Evolutionary conservation across 2,113 vertebrate species (phyloP).

Genomic region (Salvelinus alpinus): DNA sequence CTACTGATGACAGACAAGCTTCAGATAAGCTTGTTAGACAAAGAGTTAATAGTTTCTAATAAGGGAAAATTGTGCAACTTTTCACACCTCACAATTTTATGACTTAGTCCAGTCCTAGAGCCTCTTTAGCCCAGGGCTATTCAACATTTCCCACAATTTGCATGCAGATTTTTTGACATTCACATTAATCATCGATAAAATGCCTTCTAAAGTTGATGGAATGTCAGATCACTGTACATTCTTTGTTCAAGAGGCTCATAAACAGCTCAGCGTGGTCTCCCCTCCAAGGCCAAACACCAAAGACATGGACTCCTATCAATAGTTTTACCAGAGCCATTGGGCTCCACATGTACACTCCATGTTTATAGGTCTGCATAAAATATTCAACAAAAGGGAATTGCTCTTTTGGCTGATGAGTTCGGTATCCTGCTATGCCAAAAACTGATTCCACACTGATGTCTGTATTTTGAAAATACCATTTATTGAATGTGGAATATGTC

Average conservation of each 20-base stretch:
- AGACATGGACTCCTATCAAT: constrained; percentile 29
- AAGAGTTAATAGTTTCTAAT: neutral
- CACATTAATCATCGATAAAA: constrained; percentile 35
- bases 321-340: constrained; percentile 36
- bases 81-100: too few relatives aligned
- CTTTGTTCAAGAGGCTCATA: constrained; percentile 39
- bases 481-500: constrained; percentile 20
- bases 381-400: constrained; percentile 20
- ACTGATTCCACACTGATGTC: constrained; percentile 9
- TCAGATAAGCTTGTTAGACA: neutral
- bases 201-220: constrained; percentile 33
- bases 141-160: constrained; percentile 22
- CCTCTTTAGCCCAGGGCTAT: too few relatives aligned
- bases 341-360: constrained; percentile 22
- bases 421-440: constrained; percentile 18
- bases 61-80: too few relatives aligned
- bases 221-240: constrained; percentile 37
- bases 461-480: constrained; percentile 17
- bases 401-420: constrained; percentile 24
- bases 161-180: constrained; percentile 18
- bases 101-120: too few relatives aligned
- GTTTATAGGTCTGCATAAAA: constrained; percentile 26
- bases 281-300: constrained; percentile 37
- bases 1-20: neutral
- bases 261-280: constrained; percentile 46